These are phyloP conservation scores for Rhabdomys pumilio DNA, from an alignment of 2,797 vertebrate genomes.

Conservation along the genomic window DNA sequence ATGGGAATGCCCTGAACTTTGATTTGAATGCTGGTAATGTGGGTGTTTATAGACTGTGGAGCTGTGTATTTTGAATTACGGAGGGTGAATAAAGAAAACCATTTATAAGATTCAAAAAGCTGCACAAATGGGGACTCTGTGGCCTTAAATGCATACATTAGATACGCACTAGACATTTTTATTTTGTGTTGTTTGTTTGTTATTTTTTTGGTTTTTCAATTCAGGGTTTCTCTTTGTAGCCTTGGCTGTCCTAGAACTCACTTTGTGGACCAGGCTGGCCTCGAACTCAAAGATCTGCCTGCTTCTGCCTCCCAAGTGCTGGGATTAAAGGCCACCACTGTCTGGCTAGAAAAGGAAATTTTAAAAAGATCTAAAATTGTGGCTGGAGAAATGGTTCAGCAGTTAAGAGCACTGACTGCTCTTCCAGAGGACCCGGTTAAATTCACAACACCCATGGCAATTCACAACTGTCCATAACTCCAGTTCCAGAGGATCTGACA, in stretches of 20 bases:
- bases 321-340: not conserved
- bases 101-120: not conserved
- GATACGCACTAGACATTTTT: not conserved
- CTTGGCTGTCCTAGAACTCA: not conserved
- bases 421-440: not conserved
- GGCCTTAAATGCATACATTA: not conserved
- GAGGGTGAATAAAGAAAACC: not conserved
- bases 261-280: not conserved
- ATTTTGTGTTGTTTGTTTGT: not conserved
- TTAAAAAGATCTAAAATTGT: not conserved
- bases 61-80: not conserved
- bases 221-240: not conserved
- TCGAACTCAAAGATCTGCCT: not conserved
- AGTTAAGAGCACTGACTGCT: not conserved
- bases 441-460: not conserved
- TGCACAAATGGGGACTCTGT: not conserved
- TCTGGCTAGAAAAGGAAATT: not conserved
- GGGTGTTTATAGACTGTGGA: not conserved
- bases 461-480: not conserved
- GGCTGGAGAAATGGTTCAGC: not conserved
- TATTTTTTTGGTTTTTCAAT: not conserved
- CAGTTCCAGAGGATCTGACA: not conserved
- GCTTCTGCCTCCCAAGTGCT: not conserved
- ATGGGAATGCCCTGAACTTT: not conserved
- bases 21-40: conserved; percentile 2